Percentiles rank a stretch among this genome's conserved stretches.
Conservation (phyloP, 2,888 invertebrate species). For the Tinea trinotella region DNA sequence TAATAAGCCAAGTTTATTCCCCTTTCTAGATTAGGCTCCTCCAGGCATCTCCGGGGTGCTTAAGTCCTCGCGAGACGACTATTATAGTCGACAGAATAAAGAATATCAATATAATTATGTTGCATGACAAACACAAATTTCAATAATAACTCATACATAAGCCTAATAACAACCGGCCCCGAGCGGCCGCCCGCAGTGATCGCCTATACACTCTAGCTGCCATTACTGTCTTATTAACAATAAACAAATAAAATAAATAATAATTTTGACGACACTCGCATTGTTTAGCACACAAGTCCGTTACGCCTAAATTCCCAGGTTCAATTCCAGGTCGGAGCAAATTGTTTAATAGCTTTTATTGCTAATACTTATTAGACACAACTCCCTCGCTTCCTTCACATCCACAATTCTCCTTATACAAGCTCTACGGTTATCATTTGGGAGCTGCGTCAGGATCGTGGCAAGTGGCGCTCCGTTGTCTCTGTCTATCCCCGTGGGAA, state of each 20-base stretch:
- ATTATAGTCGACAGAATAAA: conserved; percentile 30
- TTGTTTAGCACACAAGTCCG: too few relatives aligned
- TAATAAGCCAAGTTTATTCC: conserved; percentile 4
- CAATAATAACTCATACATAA: conserved; percentile 46
- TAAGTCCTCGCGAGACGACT: conserved; percentile 20
- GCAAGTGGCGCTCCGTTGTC: too few relatives aligned
- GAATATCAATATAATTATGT: conserved; percentile 48
- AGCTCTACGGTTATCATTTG: too few relatives aligned
- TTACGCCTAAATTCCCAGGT: too few relatives aligned
- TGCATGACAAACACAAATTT: conserved; percentile 61
- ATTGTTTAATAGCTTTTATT: too few relatives aligned
- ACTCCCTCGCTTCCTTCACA: too few relatives aligned
- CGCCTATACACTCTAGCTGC: conserved; percentile 32
- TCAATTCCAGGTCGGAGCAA: too few relatives aligned
- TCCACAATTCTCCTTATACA: too few relatives aligned
- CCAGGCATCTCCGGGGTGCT: not conserved
- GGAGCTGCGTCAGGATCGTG: too few relatives aligned
- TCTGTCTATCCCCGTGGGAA: too few relatives aligned
- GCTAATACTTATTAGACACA: too few relatives aligned
- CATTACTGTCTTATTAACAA: conserved; percentile 57
- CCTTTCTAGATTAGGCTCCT: conserved; percentile 1
- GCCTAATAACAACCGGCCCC: conserved; percentile 41
- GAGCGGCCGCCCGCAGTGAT: conserved; percentile 37
- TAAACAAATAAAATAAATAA: conserved; percentile 41
- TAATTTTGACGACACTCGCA: too few relatives aligned